A percentile compares a stretch with the other conserved stretches of the same genome.
Conservation (phyloP, 2,888 invertebrate species). For the Aphrophora alni region DNA sequence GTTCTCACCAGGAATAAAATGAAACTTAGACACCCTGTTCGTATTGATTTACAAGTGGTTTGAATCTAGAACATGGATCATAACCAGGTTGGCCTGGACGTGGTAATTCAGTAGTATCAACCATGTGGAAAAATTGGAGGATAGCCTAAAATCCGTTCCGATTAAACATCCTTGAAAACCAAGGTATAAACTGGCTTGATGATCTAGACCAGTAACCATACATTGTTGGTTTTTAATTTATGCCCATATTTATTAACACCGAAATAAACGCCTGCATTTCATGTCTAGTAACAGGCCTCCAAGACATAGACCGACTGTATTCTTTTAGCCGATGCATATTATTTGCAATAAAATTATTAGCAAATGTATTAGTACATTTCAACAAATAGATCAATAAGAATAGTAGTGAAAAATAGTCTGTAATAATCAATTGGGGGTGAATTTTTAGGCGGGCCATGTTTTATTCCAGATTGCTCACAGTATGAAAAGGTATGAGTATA, state of each 20-base stretch:
- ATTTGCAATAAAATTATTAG: not conserved
- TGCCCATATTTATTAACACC: conserved; percentile 17
- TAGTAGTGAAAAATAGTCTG: too few species aligned
- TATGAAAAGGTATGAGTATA: too few species aligned
- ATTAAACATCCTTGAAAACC: conserved; percentile 11
- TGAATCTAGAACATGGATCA: conserved; percentile 11
- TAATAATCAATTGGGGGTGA: too few species aligned
- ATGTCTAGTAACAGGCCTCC: not conserved
- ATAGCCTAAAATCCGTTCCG: conserved; percentile 16
- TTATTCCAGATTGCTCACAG: too few species aligned
- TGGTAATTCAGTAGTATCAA: not conserved
- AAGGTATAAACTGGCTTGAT: not conserved
- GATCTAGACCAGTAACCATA: not conserved
- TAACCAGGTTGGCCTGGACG: conserved; percentile 4
- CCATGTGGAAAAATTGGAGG: conserved; percentile 24
- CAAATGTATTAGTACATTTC: conserved; percentile 10
- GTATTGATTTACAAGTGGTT: not conserved
- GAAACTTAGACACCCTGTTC: not conserved
- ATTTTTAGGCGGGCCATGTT: too few species aligned
- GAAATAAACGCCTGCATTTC: conserved; percentile 10
- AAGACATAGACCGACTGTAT: not conserved
- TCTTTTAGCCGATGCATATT: not conserved
- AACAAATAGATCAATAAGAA: too few species aligned
- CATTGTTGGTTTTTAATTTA: conserved; percentile 17
- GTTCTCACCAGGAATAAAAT: conserved; percentile 14